A percentile compares a stretch with the other conserved stretches of the same genome.
phyloP scores from a whole-genome alignment of 2,888 invertebrate genomes.

The Cartodere bifasciata region DNA sequence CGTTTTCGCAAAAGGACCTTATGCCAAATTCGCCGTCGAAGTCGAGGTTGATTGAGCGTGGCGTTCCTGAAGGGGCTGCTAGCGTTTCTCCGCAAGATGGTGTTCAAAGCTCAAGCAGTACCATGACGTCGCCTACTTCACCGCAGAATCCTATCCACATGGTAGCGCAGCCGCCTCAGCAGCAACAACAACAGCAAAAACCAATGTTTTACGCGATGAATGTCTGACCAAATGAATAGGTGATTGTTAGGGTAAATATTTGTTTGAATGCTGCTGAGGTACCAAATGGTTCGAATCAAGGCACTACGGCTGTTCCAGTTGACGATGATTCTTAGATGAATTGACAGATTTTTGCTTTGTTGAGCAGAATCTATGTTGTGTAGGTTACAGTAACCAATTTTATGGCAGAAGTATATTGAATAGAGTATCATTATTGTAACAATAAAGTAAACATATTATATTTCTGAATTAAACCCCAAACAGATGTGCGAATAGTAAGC shows the following conservation, averaged over 20 bases:
- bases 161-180: too few species aligned
- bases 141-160: conserved; percentile 42
- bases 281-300: too few species aligned
- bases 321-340: too few species aligned
- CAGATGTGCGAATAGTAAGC: too few species aligned
- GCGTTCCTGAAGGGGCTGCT: conserved; percentile 62
- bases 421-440: too few species aligned
- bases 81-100: conserved; percentile 56
- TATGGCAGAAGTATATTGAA: conserved; percentile 32
- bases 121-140: conserved; percentile 31
- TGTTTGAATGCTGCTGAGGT: conserved; percentile 12
- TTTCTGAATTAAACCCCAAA: too few species aligned
- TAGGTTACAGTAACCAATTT: conserved; percentile 33
- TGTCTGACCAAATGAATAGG: conserved; percentile 62
- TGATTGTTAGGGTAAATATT: conserved; percentile 25
- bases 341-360: too few species aligned
- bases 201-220: conserved; percentile 78
- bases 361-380: conserved; percentile 15
- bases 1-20: conserved; percentile 23
- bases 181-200: conserved; percentile 34
- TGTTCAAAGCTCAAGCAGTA: conserved; percentile 28
- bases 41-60: conserved; percentile 43
- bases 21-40: conserved; percentile 45
- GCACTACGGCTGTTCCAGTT: too few species aligned
- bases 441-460: too few species aligned